Conservation (phyloP, 2,113 vertebrate species). For the Cyrtonyx montezumae region DNA sequence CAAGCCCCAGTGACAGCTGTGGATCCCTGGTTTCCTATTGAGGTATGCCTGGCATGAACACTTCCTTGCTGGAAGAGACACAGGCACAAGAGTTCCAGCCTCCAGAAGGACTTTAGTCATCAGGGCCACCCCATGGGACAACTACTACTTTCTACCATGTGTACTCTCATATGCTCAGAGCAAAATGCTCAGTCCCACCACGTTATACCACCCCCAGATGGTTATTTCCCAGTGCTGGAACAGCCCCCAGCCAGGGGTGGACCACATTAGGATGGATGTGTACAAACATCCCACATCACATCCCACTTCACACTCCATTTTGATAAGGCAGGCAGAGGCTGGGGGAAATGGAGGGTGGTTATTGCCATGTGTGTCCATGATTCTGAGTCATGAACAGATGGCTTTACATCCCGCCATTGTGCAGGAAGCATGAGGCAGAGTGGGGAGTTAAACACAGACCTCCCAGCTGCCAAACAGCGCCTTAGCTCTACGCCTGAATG, state of each 20-base stretch:
- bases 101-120: neutral
- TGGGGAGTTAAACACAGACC: neutral
- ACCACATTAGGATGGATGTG: fast-evolving
- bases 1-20: neutral
- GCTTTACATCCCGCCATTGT: neutral
- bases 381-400: neutral
- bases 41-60: neutral
- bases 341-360: neutral
- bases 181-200: neutral
- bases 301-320: neutral
- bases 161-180: fast-evolving
- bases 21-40: neutral
- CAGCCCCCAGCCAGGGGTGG: neutral
- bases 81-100: neutral
- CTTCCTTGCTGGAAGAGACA: neutral
- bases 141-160: neutral
- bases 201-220: neutral
- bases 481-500: neutral
- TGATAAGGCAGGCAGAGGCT: neutral
- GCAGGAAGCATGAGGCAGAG: neutral
- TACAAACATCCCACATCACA: neutral
- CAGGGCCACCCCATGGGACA: neutral
- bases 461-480: neutral
- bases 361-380: fast-evolving
- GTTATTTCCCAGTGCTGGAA: neutral